Percentiles rank a stretch among this genome's conserved stretches.
Evolutionary conservation across 2,888 invertebrate genomes (phyloP).

Genomic region (Trissolcus japonicus): DNA sequence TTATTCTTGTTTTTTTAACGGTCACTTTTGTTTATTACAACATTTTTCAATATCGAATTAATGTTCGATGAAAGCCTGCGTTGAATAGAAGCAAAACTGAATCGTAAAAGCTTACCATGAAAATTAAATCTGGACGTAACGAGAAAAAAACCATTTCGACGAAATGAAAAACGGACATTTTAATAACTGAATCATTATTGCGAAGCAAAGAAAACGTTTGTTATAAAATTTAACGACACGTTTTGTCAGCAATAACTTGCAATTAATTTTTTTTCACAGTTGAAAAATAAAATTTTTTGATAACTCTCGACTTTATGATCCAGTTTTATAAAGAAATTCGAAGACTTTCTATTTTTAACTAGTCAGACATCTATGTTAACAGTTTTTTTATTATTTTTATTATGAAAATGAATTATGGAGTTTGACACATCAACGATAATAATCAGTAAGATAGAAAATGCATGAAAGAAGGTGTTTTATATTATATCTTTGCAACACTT

Average conservation of each 20-base stretch:
- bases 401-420: constrained; percentile 32
- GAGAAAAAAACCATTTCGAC: not conserved
- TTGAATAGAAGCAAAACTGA: constrained; percentile 14
- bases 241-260: too few relatives aligned
- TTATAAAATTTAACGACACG: too few relatives aligned
- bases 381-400: not conserved
- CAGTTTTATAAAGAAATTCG: too few relatives aligned
- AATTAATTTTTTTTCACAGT: too few relatives aligned
- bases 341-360: too few relatives aligned
- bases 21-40: not conserved
- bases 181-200: too few relatives aligned
- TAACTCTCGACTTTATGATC: too few relatives aligned
- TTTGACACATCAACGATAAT: constrained; percentile 18
- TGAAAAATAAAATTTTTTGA: too few relatives aligned
- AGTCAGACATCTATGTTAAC: too few relatives aligned
- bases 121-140: too few relatives aligned
- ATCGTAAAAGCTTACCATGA: not conserved
- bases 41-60: constrained; percentile 12
- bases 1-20: constrained; percentile 13
- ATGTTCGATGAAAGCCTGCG: constrained; percentile 1
- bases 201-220: too few relatives aligned
- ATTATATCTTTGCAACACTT: constrained; percentile 37
- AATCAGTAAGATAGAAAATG: constrained; percentile 25
- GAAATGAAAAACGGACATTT: not conserved
- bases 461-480: constrained; percentile 38